Evolutionary conservation across 2,113 vertebrate species (phyloP).

Genomic region (Paracanthobrama guichenoti): DNA sequence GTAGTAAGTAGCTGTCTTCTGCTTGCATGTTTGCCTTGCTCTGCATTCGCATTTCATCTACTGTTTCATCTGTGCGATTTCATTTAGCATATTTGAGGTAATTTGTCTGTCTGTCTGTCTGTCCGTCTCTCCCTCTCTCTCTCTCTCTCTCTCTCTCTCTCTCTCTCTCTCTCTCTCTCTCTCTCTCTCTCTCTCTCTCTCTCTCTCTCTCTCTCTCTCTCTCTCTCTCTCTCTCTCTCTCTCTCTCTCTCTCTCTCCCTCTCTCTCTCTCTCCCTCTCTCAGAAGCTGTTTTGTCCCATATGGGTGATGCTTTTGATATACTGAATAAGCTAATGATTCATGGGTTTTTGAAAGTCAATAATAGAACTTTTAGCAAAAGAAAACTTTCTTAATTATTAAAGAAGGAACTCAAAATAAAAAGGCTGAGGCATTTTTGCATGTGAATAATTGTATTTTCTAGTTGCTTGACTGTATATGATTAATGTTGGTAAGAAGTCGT

Average conservation of each 20-base stretch:
- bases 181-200: not conserved
- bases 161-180: not conserved
- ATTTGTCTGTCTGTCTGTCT: not conserved
- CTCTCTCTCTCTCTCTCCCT: not conserved
- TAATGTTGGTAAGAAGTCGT: not conserved
- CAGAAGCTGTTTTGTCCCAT: not conserved
- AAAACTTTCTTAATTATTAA: not conserved
- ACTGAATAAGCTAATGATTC: not conserved
- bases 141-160: not conserved
- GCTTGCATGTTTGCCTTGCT: constrained; percentile 39
- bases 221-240: not conserved
- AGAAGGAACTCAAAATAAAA: not conserved
- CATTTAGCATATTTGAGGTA: not conserved
- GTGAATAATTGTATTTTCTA: not conserved
- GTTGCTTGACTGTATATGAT: not conserved
- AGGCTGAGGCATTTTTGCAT: not conserved
- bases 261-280: not conserved
- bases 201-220: not conserved
- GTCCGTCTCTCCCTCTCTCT: not conserved
- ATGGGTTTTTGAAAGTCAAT: not conserved
- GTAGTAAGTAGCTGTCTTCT: constrained; percentile 88
- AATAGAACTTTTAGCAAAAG: not conserved
- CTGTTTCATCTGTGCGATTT: not conserved
- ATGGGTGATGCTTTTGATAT: not conserved
- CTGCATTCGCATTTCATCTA: constrained; percentile 33